Conservation (phyloP, 2,797 vertebrate species). For the Lindbergichthys nudifrons region DNA sequence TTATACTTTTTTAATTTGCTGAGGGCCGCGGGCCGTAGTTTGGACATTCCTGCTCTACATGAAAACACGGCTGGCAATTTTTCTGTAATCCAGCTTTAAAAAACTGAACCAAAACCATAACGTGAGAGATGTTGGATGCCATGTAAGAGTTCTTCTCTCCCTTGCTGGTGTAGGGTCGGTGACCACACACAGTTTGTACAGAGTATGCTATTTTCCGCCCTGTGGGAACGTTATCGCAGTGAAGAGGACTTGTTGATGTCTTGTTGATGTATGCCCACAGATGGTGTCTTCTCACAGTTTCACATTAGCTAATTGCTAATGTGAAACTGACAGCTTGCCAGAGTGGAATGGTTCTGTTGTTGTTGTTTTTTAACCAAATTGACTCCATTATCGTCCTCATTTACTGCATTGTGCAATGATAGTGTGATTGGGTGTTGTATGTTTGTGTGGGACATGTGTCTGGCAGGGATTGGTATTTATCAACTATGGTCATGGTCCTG, state of each 20-base stretch:
- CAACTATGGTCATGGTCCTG: neutral
- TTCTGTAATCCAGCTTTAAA: no score
- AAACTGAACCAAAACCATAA: no score
- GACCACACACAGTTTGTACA: constrained; percentile 24
- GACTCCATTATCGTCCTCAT: constrained; percentile 61
- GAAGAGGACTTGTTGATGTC: constrained; percentile 68
- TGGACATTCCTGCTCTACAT: no score
- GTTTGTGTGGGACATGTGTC: neutral
- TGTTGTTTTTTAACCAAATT: constrained; percentile 61
- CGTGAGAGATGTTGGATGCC: neutral
- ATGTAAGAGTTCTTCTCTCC: constrained; percentile 2
- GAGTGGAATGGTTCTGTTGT: constrained; percentile 43
- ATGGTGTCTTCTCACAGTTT: constrained; percentile 76
- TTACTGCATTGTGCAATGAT: constrained; percentile 38
- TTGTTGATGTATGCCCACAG: constrained; percentile 74
- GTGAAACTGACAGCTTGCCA: constrained; percentile 70
- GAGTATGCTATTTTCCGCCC: constrained; percentile 32
- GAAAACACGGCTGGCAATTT: no score
- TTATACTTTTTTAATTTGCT: no score
- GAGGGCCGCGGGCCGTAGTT: no score
- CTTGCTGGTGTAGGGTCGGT: neutral
- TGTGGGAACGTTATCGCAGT: constrained; percentile 38
- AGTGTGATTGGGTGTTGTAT: constrained; percentile 3
- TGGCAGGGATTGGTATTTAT: constrained; percentile 6
- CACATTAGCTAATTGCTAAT: constrained; percentile 69